Evolutionary conservation across 2,888 invertebrate genomes (phyloP).

Genomic region (Sphaeridia pumilis): DNA sequence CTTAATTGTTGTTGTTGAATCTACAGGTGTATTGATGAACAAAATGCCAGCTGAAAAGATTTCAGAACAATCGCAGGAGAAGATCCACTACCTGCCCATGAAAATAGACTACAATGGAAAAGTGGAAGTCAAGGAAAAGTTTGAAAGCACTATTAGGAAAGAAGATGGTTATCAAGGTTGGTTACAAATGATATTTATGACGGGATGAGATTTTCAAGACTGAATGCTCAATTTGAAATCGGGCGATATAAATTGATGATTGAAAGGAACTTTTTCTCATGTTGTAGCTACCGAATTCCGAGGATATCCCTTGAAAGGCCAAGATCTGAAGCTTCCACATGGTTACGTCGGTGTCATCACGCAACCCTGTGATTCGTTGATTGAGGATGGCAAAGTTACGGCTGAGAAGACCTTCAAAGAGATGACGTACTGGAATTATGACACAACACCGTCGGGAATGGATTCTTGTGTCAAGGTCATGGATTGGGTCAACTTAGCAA

Average conservation of each 20-base stretch:
- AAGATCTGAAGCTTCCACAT: background rate
- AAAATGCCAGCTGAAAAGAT: background rate
- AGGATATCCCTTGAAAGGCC: slow-evolving; percentile 9
- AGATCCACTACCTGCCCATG: slow-evolving; percentile 7
- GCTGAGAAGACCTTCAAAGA: slow-evolving; percentile 2
- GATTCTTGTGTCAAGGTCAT: slow-evolving; percentile 8
- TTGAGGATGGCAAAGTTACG: background rate
- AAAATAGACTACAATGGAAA: slow-evolving; percentile 8
- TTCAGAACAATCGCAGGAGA: too few relatives aligned
- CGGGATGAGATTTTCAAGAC: background rate
- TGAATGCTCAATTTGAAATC: background rate
- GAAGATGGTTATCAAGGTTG: background rate
- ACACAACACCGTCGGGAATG: slow-evolving; percentile 7
- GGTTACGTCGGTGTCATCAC: slow-evolving; percentile 7
- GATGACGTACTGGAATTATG: slow-evolving; percentile 13
- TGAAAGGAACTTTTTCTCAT: background rate
- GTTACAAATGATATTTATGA: background rate
- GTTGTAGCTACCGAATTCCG: slow-evolving; percentile 5
- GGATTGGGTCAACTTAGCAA: slow-evolving; percentile 10
- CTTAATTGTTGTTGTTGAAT: background rate
- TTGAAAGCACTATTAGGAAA: background rate
- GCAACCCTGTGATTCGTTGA: background rate
- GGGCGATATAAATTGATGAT: background rate
- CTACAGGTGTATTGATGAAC: background rate
- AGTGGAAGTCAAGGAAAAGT: slow-evolving; percentile 2